Base-by-base conservation (phyloP, 2,888 invertebrate species). In the Megastigmus dorsalis region DNA sequence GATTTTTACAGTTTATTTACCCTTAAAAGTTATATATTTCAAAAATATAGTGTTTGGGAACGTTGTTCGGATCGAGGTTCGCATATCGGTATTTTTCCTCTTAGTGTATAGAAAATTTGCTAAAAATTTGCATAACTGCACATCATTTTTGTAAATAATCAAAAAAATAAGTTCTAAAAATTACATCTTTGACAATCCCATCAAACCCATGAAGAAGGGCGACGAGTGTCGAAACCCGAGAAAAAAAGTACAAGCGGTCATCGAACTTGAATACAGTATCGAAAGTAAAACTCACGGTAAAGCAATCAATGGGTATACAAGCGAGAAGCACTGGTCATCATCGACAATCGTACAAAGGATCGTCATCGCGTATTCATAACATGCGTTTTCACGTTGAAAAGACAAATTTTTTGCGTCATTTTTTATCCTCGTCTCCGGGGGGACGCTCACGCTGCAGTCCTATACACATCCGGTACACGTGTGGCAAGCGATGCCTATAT, bases 381-480 rank as follows among this genome's bases (percentile, higher is more conserved):
- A 20, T 23, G 41, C 18, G 45, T 45, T 60, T 13, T 59, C 59
- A n/a, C 59, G 26, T 45, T 60, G 30, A 43, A 45, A 60, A 23
- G 48, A 15, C 13, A 5, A 18, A 10, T 41, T 57, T 57, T 57
- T 57, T 23, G 36, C 57, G 1, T 38, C 20, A 33, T 10, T 2
- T 15, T 54, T 54, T 36, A 23, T 30, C 20, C 15, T 41, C 48
- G 59, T 59, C 28, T 15, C 43, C 28, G 28, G 23, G 45, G 18
- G 18, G 15, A 3, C 41, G 48, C 18, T 26, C 28, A 28, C 30
- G 63, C 45, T n/a, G 30, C 41, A 41, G 57, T 41, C 41, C 4
- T 15, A n/a, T 5, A 15, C 26, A 38, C 65, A 65, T 65, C 65
- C 65, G 65, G 65, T 28, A 13, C 65, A 65, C 52, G 63, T 63